A percentile compares a stretch with the other conserved stretches of the same genome.
phyloP scores from a whole-genome alignment of 2,113 vertebrate genomes.

The Toxotes chatareus region DNA sequence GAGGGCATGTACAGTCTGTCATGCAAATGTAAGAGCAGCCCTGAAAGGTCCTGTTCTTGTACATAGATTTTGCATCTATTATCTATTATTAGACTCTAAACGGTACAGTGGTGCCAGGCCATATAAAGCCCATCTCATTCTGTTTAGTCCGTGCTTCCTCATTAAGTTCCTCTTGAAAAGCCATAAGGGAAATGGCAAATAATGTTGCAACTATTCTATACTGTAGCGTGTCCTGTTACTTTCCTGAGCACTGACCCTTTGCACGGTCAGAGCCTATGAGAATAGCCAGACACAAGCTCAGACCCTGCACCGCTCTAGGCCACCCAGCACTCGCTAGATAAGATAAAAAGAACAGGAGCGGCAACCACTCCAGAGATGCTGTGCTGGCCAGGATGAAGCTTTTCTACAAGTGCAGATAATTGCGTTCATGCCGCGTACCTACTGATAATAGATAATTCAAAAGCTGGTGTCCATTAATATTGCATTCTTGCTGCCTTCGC shows the following conservation, averaged over 20 bases:
- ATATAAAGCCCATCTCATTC: not conserved
- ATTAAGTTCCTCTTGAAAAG: not conserved
- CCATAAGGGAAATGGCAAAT: not conserved
- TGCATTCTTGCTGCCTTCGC: slow-evolving; percentile 25
- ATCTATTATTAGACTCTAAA: not conserved
- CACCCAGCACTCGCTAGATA: slow-evolving; percentile 57
- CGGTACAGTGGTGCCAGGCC: not conserved
- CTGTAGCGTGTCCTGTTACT: slow-evolving; percentile 5
- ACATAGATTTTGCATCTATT: not conserved
- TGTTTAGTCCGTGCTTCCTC: not conserved
- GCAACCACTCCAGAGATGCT: slow-evolving; percentile 24
- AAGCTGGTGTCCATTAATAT: slow-evolving; percentile 40
- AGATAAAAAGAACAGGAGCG: slow-evolving; percentile 56
- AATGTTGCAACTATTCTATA: not conserved
- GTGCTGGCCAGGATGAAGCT: slow-evolving; percentile 11
- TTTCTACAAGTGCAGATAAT: slow-evolving; percentile 17
- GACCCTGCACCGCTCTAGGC: slow-evolving; percentile 31
- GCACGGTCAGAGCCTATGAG: slow-evolving; percentile 19
- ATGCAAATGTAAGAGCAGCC: not conserved
- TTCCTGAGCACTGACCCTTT: slow-evolving; percentile 21
- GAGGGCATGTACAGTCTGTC: not conserved
- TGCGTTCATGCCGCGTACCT: slow-evolving; percentile 2
- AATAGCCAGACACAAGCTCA: slow-evolving; percentile 43
- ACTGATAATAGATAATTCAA: slow-evolving; percentile 36
- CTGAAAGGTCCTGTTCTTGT: not conserved